Conservation (phyloP, 2,888 invertebrate species). For the Microplitis manilae region DNA sequence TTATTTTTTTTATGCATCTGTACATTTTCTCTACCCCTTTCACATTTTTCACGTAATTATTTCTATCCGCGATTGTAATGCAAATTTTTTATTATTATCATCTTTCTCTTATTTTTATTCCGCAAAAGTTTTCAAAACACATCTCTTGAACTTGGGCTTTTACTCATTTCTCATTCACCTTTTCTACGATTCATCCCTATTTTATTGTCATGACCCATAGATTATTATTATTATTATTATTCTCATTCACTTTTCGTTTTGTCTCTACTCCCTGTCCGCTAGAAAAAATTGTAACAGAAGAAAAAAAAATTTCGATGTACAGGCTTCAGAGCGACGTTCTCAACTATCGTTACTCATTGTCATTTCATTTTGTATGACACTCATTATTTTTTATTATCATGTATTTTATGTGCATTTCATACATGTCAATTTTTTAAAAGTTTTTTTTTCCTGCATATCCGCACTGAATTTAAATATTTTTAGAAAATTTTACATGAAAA, state of each 20-base stretch:
- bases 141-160: constrained; percentile 32
- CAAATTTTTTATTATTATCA: constrained; percentile 63
- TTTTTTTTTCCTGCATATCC: neutral
- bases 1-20: constrained; percentile 59
- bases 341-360: neutral
- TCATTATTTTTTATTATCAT: constrained; percentile 1
- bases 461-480: neutral
- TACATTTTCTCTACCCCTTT: constrained; percentile 50
- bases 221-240: constrained; percentile 15
- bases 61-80: constrained; percentile 71
- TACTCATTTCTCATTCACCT: constrained; percentile 25
- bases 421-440: neutral
- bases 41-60: constrained; percentile 69
- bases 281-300: no score
- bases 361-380: constrained; percentile 3
- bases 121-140: constrained; percentile 59
- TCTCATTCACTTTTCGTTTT: constrained; percentile 1
- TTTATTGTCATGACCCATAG: constrained; percentile 35
- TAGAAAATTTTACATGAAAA: no score
- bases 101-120: neutral
- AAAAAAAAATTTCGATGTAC: no score
- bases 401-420: neutral
- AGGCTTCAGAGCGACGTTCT: neutral
- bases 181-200: constrained; percentile 31
- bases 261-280: neutral